Base-by-base conservation (phyloP, 2,888 invertebrate species). In the Parnassius mnemosyne region DNA sequence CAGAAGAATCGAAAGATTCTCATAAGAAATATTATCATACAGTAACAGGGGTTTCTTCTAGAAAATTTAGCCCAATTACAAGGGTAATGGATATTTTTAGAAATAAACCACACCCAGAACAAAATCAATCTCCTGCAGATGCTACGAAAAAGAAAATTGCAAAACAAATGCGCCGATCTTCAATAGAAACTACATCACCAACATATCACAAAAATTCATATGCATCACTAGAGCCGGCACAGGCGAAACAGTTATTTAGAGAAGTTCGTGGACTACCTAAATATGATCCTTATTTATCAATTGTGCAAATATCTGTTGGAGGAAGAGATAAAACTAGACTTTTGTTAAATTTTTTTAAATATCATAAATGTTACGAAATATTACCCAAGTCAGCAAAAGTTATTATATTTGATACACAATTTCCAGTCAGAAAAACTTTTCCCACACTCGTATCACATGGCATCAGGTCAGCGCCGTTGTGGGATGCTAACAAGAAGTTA, bases 141-240 rank as follows among this genome's bases (percentile, higher is more conserved):
- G 76, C 79, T 57, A 72, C 76, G 3, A 89, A 87, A 71, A 91
- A 89, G 81, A 89, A 88, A 74, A 81, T 70, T 66, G 69, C 74
- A 16, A 89, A 89, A 72, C 82, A 81, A 72, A 68, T 72, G 66
- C 85, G 91, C 53, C 87, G 91, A 44, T 88, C 87, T 42, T 91
- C 91, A 57, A 87, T 91, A 67, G 91, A 87, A 69, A 90, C 90
- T 13, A 90, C 90, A 59, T 90, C 90, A 43, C 90, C 91, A 46
- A 90, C 90, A 64, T 91, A 91, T 68, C 89, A 91, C 67, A 91
- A 91, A 80, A 90, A 89, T 68, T 91, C 91, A 49, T 91, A 91
- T 65, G 89, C 91, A 34, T 89, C 88, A 16, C 79, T 90, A 69
- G 91, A 91, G 70, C 89, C 91, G 47, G 76, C 78, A 60, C 90